Conservation (phyloP, 2,113 vertebrate genomes). For the Centropus unirufus region DNA sequence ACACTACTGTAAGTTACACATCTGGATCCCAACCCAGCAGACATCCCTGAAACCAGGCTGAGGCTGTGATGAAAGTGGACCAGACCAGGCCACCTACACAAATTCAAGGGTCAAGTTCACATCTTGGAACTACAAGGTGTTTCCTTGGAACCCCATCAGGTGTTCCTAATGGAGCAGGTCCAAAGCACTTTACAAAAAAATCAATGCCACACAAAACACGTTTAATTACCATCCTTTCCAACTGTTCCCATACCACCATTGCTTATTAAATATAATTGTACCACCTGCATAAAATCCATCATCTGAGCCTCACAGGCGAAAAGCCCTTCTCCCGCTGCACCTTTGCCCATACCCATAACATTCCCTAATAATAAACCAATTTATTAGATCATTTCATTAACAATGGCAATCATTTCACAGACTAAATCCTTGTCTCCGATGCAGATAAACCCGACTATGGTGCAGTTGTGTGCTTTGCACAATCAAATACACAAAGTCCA, state of each 20-base stretch:
- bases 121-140: fast-evolving
- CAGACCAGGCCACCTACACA: not conserved
- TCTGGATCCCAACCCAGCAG: not conserved
- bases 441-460: fast-evolving
- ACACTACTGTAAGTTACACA: not conserved
- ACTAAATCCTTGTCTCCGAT: not conserved
- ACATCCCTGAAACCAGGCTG: not conserved
- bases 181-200: slow-evolving; percentile 4
- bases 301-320: not conserved
- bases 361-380: not conserved
- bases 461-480: fast-evolving
- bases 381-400: not conserved
- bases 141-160: not conserved
- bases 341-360: not conserved
- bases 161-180: not conserved
- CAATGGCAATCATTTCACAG: not conserved
- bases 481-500: not conserved
- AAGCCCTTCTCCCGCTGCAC: not conserved
- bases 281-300: not conserved
- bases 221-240: not conserved
- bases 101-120: fast-evolving
- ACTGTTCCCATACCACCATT: not conserved
- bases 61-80: not conserved
- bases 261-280: not conserved
- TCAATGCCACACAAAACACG: slow-evolving; percentile 9